Percentiles rank a stretch among this genome's conserved stretches.
Evolutionary conservation across 1,140 invertebrate species (phyloP).

Genomic region (Zophobas atratus): DNA sequence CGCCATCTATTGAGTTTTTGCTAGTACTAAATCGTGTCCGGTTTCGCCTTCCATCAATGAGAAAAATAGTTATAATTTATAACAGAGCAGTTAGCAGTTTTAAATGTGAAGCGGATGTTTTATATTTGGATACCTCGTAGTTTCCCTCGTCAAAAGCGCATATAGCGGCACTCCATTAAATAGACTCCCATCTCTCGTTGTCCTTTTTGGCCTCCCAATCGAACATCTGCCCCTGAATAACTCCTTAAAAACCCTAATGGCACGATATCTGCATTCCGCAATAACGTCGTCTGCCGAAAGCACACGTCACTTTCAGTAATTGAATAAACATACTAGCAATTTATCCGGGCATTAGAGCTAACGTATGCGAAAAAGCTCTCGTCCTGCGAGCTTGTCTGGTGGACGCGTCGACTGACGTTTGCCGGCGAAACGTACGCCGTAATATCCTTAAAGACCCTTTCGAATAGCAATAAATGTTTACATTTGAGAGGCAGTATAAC

Average conservation of each 20-base stretch:
- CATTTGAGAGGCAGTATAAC: slow-evolving; percentile 58
- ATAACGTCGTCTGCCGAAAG: slow-evolving; percentile 48
- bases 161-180: no score
- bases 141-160: no score
- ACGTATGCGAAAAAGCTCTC: slow-evolving; percentile 34
- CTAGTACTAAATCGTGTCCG: no score
- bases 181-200: no score
- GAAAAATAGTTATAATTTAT: no score
- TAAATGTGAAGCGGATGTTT: no score
- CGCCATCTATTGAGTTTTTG: no score
- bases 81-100: no score
- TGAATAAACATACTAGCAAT: slow-evolving; percentile 53
- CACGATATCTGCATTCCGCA: slow-evolving; percentile 24
- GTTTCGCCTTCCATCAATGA: no score
- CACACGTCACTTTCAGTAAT: slow-evolving; percentile 46
- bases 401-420: slow-evolving; percentile 6
- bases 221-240: background rate
- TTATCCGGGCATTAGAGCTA: slow-evolving; percentile 53
- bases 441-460: slow-evolving; percentile 51
- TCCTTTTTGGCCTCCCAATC: no score
- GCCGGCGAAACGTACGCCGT: slow-evolving; percentile 28
- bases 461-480: slow-evolving; percentile 61
- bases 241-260: slow-evolving; percentile 7
- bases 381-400: slow-evolving; percentile 19
- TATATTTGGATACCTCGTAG: no score